Conservation (phyloP, 2,888 invertebrate genomes). For the Harpagoxenus sublaevis region DNA sequence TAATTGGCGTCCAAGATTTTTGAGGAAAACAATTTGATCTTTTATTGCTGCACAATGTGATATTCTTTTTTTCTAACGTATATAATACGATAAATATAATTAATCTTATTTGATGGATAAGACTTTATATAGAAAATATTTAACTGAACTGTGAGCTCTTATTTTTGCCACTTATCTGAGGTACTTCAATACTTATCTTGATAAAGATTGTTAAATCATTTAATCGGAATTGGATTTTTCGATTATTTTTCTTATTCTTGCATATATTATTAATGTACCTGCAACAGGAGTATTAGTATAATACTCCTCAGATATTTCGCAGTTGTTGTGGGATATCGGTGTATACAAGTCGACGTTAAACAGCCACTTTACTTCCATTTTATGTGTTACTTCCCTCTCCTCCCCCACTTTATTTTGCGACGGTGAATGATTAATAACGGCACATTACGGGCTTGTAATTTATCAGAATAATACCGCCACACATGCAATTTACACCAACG, state of each 20-base stretch:
- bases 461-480: conserved; percentile 46
- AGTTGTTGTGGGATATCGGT: neutral
- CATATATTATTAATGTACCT: neutral
- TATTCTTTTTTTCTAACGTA: neutral
- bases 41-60: neutral
- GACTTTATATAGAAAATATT: neutral
- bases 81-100: neutral
- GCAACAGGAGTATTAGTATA: conserved; percentile 9
- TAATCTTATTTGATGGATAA: neutral
- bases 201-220: neutral
- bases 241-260: neutral
- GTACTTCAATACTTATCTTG: neutral
- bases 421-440: conserved; percentile 51
- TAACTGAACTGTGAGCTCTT: neutral
- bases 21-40: neutral
- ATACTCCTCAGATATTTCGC: conserved; percentile 1
- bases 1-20: neutral
- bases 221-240: neutral
- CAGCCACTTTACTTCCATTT: conserved; percentile 48
- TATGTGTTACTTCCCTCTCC: conserved; percentile 38
- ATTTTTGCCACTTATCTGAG: neutral
- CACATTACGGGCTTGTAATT: conserved; percentile 48
- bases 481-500: conserved; percentile 33
- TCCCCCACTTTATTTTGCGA: conserved; percentile 23
- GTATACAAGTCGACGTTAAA: conserved; percentile 33